A percentile compares a stretch with the other conserved stretches of the same genome.
These are phyloP conservation scores for Biston stratarius DNA, from an alignment of 2,888 invertebrate genomes.

Conservation along the genomic window DNA sequence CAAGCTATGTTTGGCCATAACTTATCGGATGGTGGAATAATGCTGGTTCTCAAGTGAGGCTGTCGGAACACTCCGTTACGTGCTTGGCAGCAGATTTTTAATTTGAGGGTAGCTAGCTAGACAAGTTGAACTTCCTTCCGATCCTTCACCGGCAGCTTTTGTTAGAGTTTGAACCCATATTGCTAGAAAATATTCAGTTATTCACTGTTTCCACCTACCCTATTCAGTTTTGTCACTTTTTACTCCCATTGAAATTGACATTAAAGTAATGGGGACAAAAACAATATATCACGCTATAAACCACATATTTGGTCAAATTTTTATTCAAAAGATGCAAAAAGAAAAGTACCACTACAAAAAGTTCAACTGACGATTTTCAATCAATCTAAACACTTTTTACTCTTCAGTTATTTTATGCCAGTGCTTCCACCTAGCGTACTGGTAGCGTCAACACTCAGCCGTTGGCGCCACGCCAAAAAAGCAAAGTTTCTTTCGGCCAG, in stretches of 20 bases:
- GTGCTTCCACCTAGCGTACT: constrained; percentile 44
- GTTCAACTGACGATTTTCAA: constrained; percentile 5
- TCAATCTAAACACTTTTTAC: constrained; percentile 21
- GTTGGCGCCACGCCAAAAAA: constrained; percentile 75
- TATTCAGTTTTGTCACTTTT: no score
- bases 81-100: no score
- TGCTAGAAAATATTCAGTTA: no score
- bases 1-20: no score
- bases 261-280: not conserved
- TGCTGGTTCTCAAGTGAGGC: no score
- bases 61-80: no score
- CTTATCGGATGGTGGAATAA: no score
- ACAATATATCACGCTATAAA: not conserved
- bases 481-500: constrained; percentile 62
- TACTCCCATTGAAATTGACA: not conserved
- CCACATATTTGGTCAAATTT: not conserved
- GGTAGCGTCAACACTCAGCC: constrained; percentile 52
- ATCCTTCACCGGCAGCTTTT: no score
- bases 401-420: constrained; percentile 34
- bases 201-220: no score
- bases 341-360: not conserved
- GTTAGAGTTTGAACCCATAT: no score
- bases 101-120: no score
- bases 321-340: not conserved
- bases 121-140: no score